Base-by-base conservation (phyloP, 2,888 invertebrate genomes). In the Lithodes maja region DNA sequence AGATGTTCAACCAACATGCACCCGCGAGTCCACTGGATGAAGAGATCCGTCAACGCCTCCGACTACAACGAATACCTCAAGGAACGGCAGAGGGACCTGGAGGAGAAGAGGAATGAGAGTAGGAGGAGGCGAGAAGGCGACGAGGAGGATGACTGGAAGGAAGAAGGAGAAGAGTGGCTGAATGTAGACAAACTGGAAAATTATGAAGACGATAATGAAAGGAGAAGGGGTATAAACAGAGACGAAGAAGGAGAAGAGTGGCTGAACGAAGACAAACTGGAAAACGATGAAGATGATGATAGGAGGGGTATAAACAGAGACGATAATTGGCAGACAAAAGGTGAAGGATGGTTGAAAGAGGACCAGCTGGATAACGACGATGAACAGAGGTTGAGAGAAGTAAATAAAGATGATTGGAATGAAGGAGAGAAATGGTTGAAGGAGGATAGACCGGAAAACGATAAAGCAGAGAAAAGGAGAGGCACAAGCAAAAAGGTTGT, bases 1-100 rank as follows among this genome's bases (percentile, higher is more conserved):
- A 92, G 91, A 68, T 91, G 92, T 79, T 83, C 84, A 2, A 90
- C 86, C 1, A 86, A 90, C 49, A 78, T 88, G 9, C 91, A 92
- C 74, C 91, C 92, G 9, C 75, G 90, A 3, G 89, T 90, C 1
- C 83, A 84, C 5, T 91, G 91, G 92, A 82, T 77, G 69, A 77
- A 90, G 83, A 15, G 90, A 5, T 92, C 92, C 2, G 90, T 90
- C 54, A 90, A 80, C 55, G 55, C 71, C 7, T 68, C 88, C 50
- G 88, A 88, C 75, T 88, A 74, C 81, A 17, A 54, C 33, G 84
- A 88, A 71, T 75, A 80, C 53, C 68, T 88, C 49, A 80, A 74
- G 52, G 86, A 69, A 53, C 33, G 12, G 7, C 17, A 71, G 69
- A 5, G 49, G 54, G 79, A 33, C n/a, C 17, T 17, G 15, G 79